Evolutionary conservation across 2,888 invertebrate genomes (phyloP), one percentile per base, ranked within the genome.

Genomic region (Dione vanillae): DNA sequence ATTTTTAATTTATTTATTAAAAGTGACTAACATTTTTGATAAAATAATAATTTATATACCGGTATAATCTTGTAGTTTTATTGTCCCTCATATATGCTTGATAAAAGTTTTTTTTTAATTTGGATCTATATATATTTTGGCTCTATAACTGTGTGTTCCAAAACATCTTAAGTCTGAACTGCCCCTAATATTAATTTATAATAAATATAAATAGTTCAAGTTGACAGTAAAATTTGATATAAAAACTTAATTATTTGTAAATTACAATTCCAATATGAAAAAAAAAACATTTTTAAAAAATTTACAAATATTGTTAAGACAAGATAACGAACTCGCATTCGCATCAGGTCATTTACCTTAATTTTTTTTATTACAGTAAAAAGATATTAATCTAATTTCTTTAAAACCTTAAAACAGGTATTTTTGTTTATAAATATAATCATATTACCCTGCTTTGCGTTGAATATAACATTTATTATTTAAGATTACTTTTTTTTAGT

Each of bases 21-120:
- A 86, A 86, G 87, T 90, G 85, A 90, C 89, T 90, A 90, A 91
- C 90, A 84, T 91, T 91, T 91, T 83, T 92, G 89, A 88, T 90
- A 91, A 91, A 91, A 91, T 77, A 78, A 85, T 87, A 86, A 90
- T 88, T 91, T 90, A 90, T 88, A 88, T 92, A 89, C 92, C 92
- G 92, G 92, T 92, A 92, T 92, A 89, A 84, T 83, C 67, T 20
- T 75, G 83, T 75, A 79, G 86, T 87, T 83, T 84, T 81, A 76
- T 85, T 85, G 71, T 11, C n/a, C 45, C 27, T 27, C 16, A 7
- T 5, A 41, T 5, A 14, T 12, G 14, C 19, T 59, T 2, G 41
- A 12, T 19, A 19, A 41, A 58, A 58, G 12, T 6, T 7, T 19
- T 10, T 12, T 16, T 11, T n/a, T n/a, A n/a, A n/a, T n/a, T n/a